Evolutionary conservation across 2,888 invertebrate genomes (phyloP).

Genomic region (Halocaridina rubra): DNA sequence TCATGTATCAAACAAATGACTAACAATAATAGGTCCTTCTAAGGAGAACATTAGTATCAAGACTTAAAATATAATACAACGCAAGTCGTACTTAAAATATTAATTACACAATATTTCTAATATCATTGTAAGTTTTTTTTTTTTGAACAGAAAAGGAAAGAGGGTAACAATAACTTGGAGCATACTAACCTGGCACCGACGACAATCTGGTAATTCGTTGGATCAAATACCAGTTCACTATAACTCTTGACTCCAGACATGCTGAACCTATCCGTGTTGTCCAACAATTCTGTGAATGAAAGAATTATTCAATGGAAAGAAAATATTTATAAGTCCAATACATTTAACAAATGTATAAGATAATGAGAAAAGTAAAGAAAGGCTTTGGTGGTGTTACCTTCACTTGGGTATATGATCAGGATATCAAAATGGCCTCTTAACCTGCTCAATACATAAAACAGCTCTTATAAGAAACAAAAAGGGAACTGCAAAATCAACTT

Average conservation of each 20-base stretch:
- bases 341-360: not conserved
- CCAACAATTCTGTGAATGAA: conserved; percentile 76
- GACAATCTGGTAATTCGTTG: conserved; percentile 86
- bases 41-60: too few relatives aligned
- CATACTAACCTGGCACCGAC: conserved; percentile 82
- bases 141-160: too few relatives aligned
- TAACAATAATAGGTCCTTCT: too few relatives aligned
- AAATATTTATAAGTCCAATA: not conserved
- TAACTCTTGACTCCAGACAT: conserved; percentile 81
- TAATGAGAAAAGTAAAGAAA: not conserved
- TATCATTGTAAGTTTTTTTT: too few relatives aligned
- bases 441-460: not conserved
- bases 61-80: not conserved
- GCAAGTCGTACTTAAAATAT: not conserved
- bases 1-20: too few relatives aligned
- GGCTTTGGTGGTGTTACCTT: too few relatives aligned
- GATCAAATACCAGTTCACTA: conserved; percentile 87
- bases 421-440: not conserved
- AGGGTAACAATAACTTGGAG: too few relatives aligned
- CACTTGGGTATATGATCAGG: too few relatives aligned
- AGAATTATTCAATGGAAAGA: not conserved
- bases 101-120: too few relatives aligned
- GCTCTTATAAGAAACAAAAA: not conserved
- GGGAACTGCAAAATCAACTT: not conserved
- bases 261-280: conserved; percentile 76